phyloP scores from a whole-genome alignment of 2,113 vertebrate genomes.

The Syrmaticus mikado region DNA sequence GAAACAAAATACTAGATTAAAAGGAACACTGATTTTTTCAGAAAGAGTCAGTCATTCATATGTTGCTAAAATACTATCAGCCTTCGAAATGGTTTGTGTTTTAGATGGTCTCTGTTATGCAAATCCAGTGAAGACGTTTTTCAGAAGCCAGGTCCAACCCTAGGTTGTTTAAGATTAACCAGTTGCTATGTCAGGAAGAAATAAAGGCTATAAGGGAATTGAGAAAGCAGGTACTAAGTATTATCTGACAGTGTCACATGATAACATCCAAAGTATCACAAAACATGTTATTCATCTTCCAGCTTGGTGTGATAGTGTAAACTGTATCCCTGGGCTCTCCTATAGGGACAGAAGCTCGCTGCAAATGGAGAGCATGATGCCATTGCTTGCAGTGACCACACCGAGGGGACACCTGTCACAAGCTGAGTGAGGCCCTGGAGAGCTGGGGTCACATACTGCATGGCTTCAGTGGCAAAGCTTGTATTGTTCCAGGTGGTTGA shows the following conservation, averaged over 20 bases:
- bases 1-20: not conserved
- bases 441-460: not conserved
- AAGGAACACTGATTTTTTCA: not conserved
- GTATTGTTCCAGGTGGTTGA: not conserved
- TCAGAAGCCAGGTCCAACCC: not conserved
- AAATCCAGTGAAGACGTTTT: not conserved
- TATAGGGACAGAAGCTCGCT: accelerated
- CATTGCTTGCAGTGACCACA: not conserved
- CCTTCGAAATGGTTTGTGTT: not conserved
- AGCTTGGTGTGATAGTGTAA: not conserved
- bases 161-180: not conserved
- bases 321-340: not conserved
- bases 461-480: not conserved
- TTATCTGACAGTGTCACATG: not conserved
- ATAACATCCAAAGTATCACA: not conserved
- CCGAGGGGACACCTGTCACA: not conserved
- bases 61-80: not conserved
- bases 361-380: not conserved
- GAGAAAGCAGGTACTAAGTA: not conserved
- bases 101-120: not conserved
- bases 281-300: not conserved
- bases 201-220: not conserved
- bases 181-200: not conserved
- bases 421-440: not conserved
- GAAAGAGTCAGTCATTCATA: not conserved